These are phyloP conservation scores for Neoscelio sp. DNA, from an alignment of 2,888 invertebrate species.

Conservation along the genomic window DNA sequence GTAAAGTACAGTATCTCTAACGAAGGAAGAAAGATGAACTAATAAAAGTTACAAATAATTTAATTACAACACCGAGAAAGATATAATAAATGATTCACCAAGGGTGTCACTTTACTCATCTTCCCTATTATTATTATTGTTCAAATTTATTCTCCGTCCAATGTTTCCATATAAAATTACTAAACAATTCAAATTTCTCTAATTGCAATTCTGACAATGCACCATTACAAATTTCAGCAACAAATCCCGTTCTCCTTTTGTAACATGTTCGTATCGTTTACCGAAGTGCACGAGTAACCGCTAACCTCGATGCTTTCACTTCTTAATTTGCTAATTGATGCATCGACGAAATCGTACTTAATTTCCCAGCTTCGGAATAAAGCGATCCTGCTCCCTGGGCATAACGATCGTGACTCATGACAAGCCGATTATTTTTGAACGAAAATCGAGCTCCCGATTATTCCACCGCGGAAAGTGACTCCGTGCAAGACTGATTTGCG, in stretches of 20 bases:
- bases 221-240: constrained; percentile 18
- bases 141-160: too few relatives aligned
- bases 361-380: constrained; percentile 45
- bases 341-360: constrained; percentile 62
- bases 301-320: constrained; percentile 53
- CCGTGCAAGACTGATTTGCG: constrained; percentile 69
- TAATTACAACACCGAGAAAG: too few relatives aligned
- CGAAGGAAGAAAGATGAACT: too few relatives aligned
- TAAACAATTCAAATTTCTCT: background rate
- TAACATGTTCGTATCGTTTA: constrained; percentile 47
- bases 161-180: too few relatives aligned
- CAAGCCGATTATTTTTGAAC: constrained; percentile 65
- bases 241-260: constrained; percentile 31
- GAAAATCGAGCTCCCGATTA: constrained; percentile 64
- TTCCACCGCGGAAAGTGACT: constrained; percentile 66
- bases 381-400: constrained; percentile 49
- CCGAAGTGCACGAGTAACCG: constrained; percentile 9
- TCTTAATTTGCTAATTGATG: constrained; percentile 68
- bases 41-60: too few relatives aligned
- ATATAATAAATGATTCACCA: too few relatives aligned
- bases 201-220: too few relatives aligned
- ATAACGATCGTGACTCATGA: constrained; percentile 64
- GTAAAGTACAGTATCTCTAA: too few relatives aligned
- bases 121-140: too few relatives aligned
- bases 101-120: too few relatives aligned